phyloP scores from a whole-genome alignment of 2,888 invertebrate genomes.

The Zeuzera pyrina region DNA sequence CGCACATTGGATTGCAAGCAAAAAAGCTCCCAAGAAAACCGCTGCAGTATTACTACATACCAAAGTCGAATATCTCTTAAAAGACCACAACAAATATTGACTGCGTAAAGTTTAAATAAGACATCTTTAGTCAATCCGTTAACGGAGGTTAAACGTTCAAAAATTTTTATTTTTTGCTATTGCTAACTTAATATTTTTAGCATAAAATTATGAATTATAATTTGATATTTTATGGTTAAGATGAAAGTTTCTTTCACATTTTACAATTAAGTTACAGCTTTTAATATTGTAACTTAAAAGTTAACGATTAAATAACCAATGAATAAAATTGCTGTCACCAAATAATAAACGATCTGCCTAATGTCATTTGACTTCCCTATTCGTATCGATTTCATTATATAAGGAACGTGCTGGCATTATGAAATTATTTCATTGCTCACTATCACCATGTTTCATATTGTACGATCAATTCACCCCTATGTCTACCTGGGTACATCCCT shows the following conservation, averaged over 20 bases:
- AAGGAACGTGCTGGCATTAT: constrained; percentile 37
- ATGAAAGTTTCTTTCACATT: too few relatives aligned
- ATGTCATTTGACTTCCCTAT: constrained; percentile 33
- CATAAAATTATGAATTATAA: too few relatives aligned
- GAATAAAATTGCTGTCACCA: neutral
- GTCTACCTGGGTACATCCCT: constrained; percentile 55
- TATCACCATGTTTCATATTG: constrained; percentile 34
- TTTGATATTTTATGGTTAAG: too few relatives aligned
- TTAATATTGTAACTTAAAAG: too few relatives aligned
- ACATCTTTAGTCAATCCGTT: constrained; percentile 14
- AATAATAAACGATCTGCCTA: constrained; percentile 20
- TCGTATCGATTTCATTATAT: constrained; percentile 41
- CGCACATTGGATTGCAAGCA: constrained; percentile 41
- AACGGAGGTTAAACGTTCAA: neutral
- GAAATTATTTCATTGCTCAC: constrained; percentile 38
- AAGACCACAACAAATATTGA: constrained; percentile 27
- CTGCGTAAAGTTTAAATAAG: constrained; percentile 22
- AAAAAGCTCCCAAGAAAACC: constrained; percentile 47
- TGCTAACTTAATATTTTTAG: too few relatives aligned
- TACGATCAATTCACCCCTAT: constrained; percentile 43
- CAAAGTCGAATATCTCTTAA: constrained; percentile 25
- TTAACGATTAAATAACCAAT: too few relatives aligned
- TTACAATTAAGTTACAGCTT: too few relatives aligned
- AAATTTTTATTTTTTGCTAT: neutral
- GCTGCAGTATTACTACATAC: constrained; percentile 42